Base-by-base conservation (phyloP, 2,888 invertebrate genomes). In the Mythimna pallens region DNA sequence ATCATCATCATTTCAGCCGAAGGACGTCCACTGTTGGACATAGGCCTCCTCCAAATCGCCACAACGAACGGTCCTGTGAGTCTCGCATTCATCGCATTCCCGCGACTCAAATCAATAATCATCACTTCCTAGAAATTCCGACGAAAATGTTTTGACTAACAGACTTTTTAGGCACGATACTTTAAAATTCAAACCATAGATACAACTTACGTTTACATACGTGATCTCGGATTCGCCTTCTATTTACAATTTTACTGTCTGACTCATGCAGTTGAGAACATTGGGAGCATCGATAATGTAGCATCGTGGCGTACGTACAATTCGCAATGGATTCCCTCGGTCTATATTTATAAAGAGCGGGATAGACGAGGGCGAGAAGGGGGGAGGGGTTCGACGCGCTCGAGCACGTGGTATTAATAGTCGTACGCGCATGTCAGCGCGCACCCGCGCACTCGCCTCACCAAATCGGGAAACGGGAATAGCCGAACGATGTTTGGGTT, bases 391-490 rank as follows among this genome's bases (percentile, higher is more conserved):
- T 66, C 65, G 82, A 75, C 75, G 72, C 74, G 82, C 76, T 65
- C 86, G 82, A 92, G 93, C 93, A 93, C 93, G 93, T 93, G 92
- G 92, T 95, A 95, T 94, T 92, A 95, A 95, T 95, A 95, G 95
- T 89, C 90, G 92, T 93, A 87, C 83, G 92, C 94, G 94, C 93
- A 92, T 92, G 93, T 92, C 91, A 89, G 92, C 88, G 82, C 83
- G 85, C 82, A 73, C 66, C 80, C 83, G 88, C 90, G 89, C 89
- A 89, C 89, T 87, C 92, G 88, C 90, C 95, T 89, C 90, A 91
- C 95, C 95, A 94, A 95, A 95, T 95, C 85, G 94, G 95, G 95
- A 94, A 90, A 92, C 92, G 93, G 83, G 91, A 88, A 89, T 90
- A 88, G 87, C 82, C 85, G 84, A 84, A 74, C 83, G 86, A 86